Conservation (phyloP, 2,888 invertebrate species). For the Quadroppia sp. region DNA sequence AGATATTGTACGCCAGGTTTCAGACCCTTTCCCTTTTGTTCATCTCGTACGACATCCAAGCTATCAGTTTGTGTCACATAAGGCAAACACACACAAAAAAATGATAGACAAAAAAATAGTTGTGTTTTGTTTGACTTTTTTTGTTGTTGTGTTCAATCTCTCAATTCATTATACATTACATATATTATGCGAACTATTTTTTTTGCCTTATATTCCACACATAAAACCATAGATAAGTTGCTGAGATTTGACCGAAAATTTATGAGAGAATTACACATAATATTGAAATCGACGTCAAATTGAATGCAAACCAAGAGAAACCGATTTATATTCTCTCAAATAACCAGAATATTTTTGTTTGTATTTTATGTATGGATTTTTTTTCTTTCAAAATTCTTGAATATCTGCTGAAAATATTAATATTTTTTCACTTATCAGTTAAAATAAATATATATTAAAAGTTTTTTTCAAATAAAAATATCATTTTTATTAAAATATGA, state of each 20-base stretch:
- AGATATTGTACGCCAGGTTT: background rate
- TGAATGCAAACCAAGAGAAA: background rate
- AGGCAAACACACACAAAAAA: background rate
- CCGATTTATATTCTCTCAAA: background rate
- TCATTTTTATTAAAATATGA: background rate
- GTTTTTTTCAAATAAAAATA: background rate
- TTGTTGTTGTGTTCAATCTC: background rate
- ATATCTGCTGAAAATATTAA: background rate
- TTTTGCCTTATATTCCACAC: background rate
- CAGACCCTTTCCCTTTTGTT: conserved; percentile 16
- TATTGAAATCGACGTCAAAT: background rate
- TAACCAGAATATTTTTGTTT: background rate
- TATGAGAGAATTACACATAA: background rate
- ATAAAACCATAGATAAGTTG: background rate
- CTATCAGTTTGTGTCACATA: conserved; percentile 29
- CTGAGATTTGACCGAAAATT: background rate
- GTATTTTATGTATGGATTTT: too few species aligned
- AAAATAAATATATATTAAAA: background rate
- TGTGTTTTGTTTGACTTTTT: conserved; percentile 21
- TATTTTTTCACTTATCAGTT: background rate
- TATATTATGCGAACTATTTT: background rate
- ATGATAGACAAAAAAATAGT: background rate
- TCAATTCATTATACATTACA: conserved; percentile 34
- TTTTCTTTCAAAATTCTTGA: too few species aligned
- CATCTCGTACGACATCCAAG: background rate